Evolutionary conservation across 2,888 invertebrate species (phyloP), one percentile per base, ranked within the genome.

Genomic region (Lissonota sp.): DNA sequence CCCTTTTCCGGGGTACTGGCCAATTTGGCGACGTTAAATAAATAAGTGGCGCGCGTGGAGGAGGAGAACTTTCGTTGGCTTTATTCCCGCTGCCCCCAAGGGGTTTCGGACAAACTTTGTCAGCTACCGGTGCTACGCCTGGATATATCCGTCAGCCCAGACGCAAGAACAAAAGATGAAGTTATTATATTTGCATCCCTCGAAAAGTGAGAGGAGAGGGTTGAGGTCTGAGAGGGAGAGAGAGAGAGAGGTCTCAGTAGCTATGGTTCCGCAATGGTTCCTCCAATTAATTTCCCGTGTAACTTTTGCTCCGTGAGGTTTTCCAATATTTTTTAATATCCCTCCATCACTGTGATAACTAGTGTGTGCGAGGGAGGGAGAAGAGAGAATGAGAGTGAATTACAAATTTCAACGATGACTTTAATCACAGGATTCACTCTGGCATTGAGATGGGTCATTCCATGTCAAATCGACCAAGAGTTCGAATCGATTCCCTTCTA

Each of bases 11-110:
- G 66, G 53, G 76, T 49, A 57, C 46, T 42, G 67, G 72, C 75
- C 71, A 80, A 67, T 80, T 76, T 72, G 55, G 55, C 57, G 57
- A 76, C 71, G 71, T 58, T 80, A 80, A 80, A 80, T 80, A 80
- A 80, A 76, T 80, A 76, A 80, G 62, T 67, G 49, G 49, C 57
- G 26, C 16, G 58, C 58, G 51, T 46, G 53, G 49, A 40, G 44
- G 49, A 40, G 44, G 57, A 53, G 57, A 63, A 67, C 42, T 66
- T 62, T 14, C 58, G 40, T 26, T 42, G 39, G 57, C 16, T 57
- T 57, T 16, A 8, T 14, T 26, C 60, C 26, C 53, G 42, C 12
- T 67, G 51, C 42, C 78, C 26, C 64, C 80, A 44, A 67, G 76
- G 74, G 80, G 72, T 76, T 64, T 76, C 46, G 60, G 44, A 44